Percentiles rank a stretch among this genome's conserved stretches.
These are phyloP conservation scores for Pempheris klunzingeri DNA, from an alignment of 2,797 vertebrate species.

Conservation along the genomic window DNA sequence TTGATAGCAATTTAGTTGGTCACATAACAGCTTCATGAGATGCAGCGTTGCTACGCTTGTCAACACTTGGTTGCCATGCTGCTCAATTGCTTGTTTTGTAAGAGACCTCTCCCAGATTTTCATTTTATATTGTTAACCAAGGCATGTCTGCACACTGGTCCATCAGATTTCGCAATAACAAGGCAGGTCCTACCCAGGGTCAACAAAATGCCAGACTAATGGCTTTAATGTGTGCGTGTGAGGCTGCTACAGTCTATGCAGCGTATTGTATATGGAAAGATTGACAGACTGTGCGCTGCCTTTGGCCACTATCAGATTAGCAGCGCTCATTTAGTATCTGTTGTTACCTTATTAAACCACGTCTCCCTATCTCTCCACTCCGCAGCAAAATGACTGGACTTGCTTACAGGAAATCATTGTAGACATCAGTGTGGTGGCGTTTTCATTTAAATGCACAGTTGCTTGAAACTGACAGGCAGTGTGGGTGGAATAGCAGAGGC, in stretches of 20 bases:
- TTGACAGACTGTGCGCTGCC: slow-evolving; percentile 37
- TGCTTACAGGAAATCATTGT: slow-evolving; percentile 45
- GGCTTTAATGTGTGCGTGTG: slow-evolving; percentile 33
- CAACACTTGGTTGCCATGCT: slow-evolving; percentile 18
- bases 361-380: slow-evolving; percentile 39
- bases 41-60: slow-evolving; percentile 14
- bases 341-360: slow-evolving; percentile 61
- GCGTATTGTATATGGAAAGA: slow-evolving; percentile 40
- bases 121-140: slow-evolving; percentile 51
- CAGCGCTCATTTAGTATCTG: slow-evolving; percentile 36
- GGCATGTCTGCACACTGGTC: slow-evolving; percentile 32
- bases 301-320: slow-evolving; percentile 60
- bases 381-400: slow-evolving; percentile 38
- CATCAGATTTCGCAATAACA: slow-evolving; percentile 42
- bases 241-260: slow-evolving; percentile 26
- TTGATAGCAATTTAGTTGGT: background rate
- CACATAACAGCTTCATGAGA: background rate
- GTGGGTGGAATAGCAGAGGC: slow-evolving; percentile 40
- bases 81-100: slow-evolving; percentile 45
- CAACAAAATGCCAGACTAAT: slow-evolving; percentile 56
- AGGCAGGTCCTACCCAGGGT: slow-evolving; percentile 30
- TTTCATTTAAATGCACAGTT: slow-evolving; percentile 50
- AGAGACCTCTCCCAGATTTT: slow-evolving; percentile 43
- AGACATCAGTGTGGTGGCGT: slow-evolving; percentile 21
- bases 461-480: slow-evolving; percentile 13